phyloP scores from a whole-genome alignment of 1,140 invertebrate genomes.

The Liolophura sinensis region DNA sequence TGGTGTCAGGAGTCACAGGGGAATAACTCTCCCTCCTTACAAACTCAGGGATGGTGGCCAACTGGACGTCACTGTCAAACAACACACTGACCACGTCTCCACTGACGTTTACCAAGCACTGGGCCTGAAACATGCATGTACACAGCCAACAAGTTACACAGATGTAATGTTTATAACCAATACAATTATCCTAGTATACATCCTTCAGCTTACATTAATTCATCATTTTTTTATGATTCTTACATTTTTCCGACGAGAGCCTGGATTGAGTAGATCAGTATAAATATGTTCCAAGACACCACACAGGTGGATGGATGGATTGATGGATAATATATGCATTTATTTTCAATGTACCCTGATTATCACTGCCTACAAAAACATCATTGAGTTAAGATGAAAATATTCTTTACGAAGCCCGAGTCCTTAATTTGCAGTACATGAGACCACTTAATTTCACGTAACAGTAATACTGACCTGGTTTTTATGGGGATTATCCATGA shows the following conservation, averaged over 20 bases:
- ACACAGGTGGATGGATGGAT: too few relatives aligned
- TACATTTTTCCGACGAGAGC: background rate
- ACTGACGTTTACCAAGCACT: slow-evolving; percentile 92
- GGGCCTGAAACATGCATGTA: slow-evolving; percentile 55
- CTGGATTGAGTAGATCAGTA: background rate
- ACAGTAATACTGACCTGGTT: slow-evolving; percentile 82
- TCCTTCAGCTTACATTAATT: background rate
- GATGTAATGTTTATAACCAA: background rate
- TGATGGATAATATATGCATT: too few relatives aligned
- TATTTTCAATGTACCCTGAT: too few relatives aligned
- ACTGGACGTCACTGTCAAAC: too few relatives aligned
- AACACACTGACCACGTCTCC: slow-evolving; percentile 78
- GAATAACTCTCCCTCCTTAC: too few relatives aligned
- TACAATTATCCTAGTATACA: background rate
- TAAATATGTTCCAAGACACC: background rate
- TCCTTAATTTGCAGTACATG: too few relatives aligned
- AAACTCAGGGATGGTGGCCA: too few relatives aligned
- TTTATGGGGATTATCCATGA: slow-evolving; percentile 91
- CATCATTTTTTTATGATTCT: background rate
- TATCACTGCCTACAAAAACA: too few relatives aligned
- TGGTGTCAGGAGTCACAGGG: too few relatives aligned
- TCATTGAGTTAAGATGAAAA: too few relatives aligned
- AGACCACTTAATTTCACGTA: too few relatives aligned
- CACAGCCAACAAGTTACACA: background rate
- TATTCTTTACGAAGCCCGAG: too few relatives aligned